phyloP scores from a whole-genome alignment of 2,888 invertebrate genomes.

The Dryobotodes eremita region DNA sequence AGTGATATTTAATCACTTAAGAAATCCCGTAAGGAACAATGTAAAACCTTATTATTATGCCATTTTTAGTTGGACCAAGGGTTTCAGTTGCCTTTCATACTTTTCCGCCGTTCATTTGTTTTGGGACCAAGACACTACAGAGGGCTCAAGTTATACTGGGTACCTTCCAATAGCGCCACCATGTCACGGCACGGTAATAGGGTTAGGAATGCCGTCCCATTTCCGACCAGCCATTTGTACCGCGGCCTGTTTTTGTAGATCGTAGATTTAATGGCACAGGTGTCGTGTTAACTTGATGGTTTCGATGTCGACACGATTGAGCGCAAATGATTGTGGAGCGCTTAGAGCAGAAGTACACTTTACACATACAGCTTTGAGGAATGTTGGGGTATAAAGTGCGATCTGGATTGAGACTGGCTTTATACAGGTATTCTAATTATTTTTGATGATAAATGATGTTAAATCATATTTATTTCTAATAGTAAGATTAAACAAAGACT shows the following conservation, averaged over 20 bases:
- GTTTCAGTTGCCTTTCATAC: no score
- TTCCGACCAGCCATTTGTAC: conserved; percentile 69
- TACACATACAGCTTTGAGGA: neutral
- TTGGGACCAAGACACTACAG: neutral
- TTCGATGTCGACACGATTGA: conserved; percentile 47
- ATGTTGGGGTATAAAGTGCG: neutral
- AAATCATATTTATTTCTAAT: no score
- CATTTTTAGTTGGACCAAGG: neutral
- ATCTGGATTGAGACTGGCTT: no score
- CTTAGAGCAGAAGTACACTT: neutral
- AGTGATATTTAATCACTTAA: no score
- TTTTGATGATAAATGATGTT: neutral
- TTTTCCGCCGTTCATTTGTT: neutral
- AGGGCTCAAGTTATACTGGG: conserved; percentile 20
- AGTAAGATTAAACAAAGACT: no score
- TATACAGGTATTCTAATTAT: neutral
- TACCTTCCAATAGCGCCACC: conserved; percentile 39
- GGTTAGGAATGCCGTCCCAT: conserved; percentile 79
- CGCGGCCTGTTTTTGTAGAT: conserved; percentile 48
- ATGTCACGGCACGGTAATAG: conserved; percentile 67
- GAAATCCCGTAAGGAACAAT: no score
- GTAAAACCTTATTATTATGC: neutral
- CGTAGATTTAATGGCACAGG: conserved; percentile 54
- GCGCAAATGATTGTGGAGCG: conserved; percentile 32
- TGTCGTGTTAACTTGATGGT: conserved; percentile 49